A percentile compares a stretch with the other conserved stretches of the same genome.
These are phyloP conservation scores for Chymomyza amoena DNA, from an alignment of 2,888 invertebrate species.

Conservation along the genomic window DNA sequence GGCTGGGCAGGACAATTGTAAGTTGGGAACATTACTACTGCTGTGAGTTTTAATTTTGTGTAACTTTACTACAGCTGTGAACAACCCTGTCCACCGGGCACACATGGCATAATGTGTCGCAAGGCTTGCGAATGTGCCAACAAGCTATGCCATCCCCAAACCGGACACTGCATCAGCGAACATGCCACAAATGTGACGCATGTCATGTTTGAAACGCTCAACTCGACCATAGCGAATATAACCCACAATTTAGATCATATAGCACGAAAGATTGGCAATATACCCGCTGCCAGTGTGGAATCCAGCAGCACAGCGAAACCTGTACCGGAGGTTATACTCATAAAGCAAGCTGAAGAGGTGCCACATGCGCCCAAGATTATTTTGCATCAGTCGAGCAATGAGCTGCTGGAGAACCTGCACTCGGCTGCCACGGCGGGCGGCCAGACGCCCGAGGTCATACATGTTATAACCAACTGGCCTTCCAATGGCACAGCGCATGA, in stretches of 20 bases:
- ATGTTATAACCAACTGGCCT: slow-evolving; percentile 72
- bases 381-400: slow-evolving; percentile 70
- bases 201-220: slow-evolving; percentile 75
- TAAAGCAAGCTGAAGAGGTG: slow-evolving; percentile 72
- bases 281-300: slow-evolving; percentile 34
- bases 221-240: slow-evolving; percentile 76
- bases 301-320: slow-evolving; percentile 53
- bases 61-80: slow-evolving; percentile 68
- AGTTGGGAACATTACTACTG: slow-evolving; percentile 56
- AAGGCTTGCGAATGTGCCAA: slow-evolving; percentile 74
- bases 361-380: slow-evolving; percentile 75
- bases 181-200: slow-evolving; percentile 68
- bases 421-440: slow-evolving; percentile 46
- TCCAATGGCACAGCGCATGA: slow-evolving; percentile 34
- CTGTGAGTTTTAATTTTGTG: not conserved
- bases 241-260: slow-evolving; percentile 75
- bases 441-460: slow-evolving; percentile 76
- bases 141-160: slow-evolving; percentile 68
- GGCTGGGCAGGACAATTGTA: slow-evolving; percentile 86
- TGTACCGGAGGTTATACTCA: slow-evolving; percentile 74
- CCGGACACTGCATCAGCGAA: slow-evolving; percentile 57
- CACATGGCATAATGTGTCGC: slow-evolving; percentile 76
- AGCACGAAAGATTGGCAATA: slow-evolving; percentile 70
- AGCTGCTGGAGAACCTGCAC: slow-evolving; percentile 64
- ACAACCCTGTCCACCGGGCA: slow-evolving; percentile 74